Conservation (phyloP, 2,888 invertebrate genomes). For the Prosapia bicincta region DNA sequence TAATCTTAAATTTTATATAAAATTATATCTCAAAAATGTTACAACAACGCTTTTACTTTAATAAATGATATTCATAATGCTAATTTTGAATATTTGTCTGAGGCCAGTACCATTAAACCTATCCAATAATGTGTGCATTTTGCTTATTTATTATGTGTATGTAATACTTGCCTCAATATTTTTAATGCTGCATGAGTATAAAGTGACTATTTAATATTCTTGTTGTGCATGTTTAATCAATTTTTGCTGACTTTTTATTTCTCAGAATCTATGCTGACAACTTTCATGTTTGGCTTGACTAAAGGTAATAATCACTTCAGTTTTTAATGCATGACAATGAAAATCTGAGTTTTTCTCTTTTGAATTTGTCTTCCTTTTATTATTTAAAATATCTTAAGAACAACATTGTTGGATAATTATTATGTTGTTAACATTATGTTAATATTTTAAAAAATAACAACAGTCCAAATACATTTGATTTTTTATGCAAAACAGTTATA, state of each 20-base stretch:
- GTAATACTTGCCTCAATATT: background rate
- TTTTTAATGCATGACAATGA: background rate
- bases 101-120: background rate
- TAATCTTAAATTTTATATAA: background rate
- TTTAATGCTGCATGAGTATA: background rate
- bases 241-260: conserved; percentile 20
- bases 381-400: too few relatives aligned
- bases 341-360: background rate
- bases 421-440: too few relatives aligned
- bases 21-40: background rate
- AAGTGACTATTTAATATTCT: background rate
- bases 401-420: too few relatives aligned
- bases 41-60: too few relatives aligned
- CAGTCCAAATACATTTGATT: too few relatives aligned
- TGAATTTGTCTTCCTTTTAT: background rate
- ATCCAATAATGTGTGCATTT: background rate
- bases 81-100: background rate
- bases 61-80: background rate
- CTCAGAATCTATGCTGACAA: conserved; percentile 27
- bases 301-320: conserved; percentile 27
- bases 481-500: too few relatives aligned
- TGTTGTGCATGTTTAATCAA: conserved; percentile 22
- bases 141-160: background rate
- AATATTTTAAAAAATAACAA: too few relatives aligned
- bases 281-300: conserved; percentile 29